A percentile compares a stretch with the other conserved stretches of the same genome.
Conservation (phyloP, 2,113 vertebrate species). For the Nothocercus julius region DNA sequence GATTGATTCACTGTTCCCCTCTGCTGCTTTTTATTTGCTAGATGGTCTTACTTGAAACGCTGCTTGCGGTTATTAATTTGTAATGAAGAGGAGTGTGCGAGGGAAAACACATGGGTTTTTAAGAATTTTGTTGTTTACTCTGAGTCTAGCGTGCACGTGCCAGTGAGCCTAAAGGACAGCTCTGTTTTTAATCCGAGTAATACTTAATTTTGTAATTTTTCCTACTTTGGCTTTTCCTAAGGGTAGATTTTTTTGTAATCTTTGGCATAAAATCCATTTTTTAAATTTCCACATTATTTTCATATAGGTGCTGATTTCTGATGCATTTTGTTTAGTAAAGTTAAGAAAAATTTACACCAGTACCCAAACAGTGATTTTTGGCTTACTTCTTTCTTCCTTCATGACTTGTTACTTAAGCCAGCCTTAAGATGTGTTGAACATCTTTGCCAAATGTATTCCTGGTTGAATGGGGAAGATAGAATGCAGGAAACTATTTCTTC, state of each 20-base stretch:
- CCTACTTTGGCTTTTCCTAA: background rate
- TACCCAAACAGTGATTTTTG: background rate
- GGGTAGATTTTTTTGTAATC: background rate
- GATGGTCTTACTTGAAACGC: background rate
- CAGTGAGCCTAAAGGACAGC: background rate
- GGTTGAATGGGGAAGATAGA: background rate
- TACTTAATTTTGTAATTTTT: background rate
- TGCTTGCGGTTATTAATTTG: background rate
- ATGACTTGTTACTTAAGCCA: background rate
- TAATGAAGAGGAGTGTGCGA: background rate
- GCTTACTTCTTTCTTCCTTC: background rate
- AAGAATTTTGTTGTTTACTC: background rate
- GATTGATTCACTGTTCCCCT: background rate
- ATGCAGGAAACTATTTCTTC: background rate
- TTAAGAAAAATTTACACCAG: background rate
- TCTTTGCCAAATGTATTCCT: background rate
- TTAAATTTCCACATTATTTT: background rate
- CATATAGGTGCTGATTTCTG: background rate
- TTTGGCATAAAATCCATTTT: background rate
- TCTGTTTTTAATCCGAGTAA: background rate
- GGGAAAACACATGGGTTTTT: background rate
- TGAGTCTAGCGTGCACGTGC: background rate
- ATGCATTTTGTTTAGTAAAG: background rate
- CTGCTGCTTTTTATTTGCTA: background rate
- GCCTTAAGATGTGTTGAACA: background rate